phyloP scores from a whole-genome alignment of 2,888 invertebrate genomes.

The Lepidocyrtoides sp. region DNA sequence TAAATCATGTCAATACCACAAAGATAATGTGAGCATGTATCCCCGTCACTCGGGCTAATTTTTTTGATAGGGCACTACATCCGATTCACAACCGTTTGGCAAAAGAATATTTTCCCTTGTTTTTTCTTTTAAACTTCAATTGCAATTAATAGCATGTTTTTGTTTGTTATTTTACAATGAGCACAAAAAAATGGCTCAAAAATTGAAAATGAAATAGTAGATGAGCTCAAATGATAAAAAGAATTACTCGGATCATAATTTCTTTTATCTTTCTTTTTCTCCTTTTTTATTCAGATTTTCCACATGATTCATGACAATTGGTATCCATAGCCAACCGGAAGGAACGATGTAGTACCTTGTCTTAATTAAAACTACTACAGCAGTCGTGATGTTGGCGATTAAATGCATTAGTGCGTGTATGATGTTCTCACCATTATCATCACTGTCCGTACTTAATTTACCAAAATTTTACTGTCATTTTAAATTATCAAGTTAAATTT shows the following conservation, averaged over 20 bases:
- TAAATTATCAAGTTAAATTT: constrained; percentile 4
- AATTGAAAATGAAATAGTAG: not conserved
- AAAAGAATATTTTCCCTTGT: not conserved
- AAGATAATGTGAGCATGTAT: not conserved
- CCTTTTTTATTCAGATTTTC: not conserved
- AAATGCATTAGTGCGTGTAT: not conserved
- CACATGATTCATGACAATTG: not conserved
- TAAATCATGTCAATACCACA: no score
- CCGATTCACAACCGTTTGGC: not conserved
- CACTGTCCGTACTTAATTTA: not conserved
- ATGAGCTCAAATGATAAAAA: not conserved
- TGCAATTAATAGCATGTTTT: no score
- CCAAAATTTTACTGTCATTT: not conserved
- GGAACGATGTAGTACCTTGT: constrained; percentile 13
- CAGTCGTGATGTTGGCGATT: not conserved
- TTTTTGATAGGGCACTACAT: constrained; percentile 5
- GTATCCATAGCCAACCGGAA: not conserved
- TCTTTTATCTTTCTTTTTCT: not conserved
- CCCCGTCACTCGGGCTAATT: not conserved
- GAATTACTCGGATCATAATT: not conserved
- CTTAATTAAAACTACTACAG: not conserved
- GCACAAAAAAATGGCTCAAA: not conserved
- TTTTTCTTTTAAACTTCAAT: no score
- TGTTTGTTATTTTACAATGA: no score
- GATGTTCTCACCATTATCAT: constrained; percentile 1